Evolutionary conservation across 2,797 vertebrate genomes (phyloP), one percentile per base, ranked within the genome.

Genomic region (Tapirus indicus): DNA sequence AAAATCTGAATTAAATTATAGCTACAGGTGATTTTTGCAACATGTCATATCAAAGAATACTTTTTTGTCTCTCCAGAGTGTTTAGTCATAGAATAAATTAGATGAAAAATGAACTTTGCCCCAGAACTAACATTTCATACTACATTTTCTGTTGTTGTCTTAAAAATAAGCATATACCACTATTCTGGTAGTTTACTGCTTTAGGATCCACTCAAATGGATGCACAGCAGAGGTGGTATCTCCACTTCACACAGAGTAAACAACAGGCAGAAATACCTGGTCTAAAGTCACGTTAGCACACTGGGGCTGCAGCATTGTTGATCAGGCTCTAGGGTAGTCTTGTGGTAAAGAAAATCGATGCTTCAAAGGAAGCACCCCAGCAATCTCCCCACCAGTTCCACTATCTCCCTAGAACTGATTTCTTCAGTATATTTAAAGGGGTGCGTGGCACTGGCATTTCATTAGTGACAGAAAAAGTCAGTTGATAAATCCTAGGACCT

Each of bases 31-130:
- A 80, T 49, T 77, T 93, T 87, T 95, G 5, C 20, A 85, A 49
- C 29, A 32, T 58, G 13, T 60, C 21, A 8, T 47, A 71, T 60
- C 58, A 94, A 94, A 91, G 60, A 88, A 64, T 68, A 54, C 1
- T 78, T 79, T 92, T 49, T 83, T 75, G 44, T 91, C 56, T 90
- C 44, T 52, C 58, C 13, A 83, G 41, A 85, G 7, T 54, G 23
- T 92, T 89, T 82, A 75, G 41, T 93, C 66, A 58, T 62, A 89
- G 60, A 96, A 52, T 68, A 82, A 62, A 66, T 88, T 27, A 95
- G 35, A 88, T 77, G 52, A 77, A 91, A 95, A 72, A 58, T 58
- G 35, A 83, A 88, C 56, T 87, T 54, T 88, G 52, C 25, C 54
- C 47, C 72, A 69, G 49, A 85, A 93, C 4, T 92, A 52, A 68